phyloP scores from a whole-genome alignment of 2,888 invertebrate species.

The Scaptomyza polygonia region DNA sequence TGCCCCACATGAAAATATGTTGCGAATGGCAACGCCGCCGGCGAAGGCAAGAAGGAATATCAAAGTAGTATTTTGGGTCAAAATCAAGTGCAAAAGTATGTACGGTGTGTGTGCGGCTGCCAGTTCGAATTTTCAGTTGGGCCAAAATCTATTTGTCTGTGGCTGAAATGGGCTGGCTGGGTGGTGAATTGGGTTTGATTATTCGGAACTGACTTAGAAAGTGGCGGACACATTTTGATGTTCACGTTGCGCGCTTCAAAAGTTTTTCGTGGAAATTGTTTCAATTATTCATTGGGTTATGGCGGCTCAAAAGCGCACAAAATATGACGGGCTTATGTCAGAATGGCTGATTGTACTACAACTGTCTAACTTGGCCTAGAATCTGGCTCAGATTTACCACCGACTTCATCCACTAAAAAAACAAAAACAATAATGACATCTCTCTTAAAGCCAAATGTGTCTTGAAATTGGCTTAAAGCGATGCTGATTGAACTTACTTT shows the following conservation, averaged over 20 bases:
- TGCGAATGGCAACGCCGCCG: not conserved
- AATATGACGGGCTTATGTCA: conserved; percentile 15
- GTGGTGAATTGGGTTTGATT: not conserved
- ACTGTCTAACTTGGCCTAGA: not conserved
- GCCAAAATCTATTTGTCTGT: conserved; percentile 21
- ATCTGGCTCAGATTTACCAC: not conserved
- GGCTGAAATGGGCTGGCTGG: not conserved
- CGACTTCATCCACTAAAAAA: no score
- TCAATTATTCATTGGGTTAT: conserved; percentile 61
- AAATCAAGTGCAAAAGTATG: conserved; percentile 21
- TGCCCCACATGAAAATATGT: not conserved
- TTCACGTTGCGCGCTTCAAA: conserved; percentile 39
- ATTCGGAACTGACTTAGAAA: conserved; percentile 10
- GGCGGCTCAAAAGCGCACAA: conserved; percentile 28
- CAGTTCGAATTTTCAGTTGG: conserved; percentile 10
- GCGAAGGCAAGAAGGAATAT: not conserved
- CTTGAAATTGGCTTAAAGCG: no score
- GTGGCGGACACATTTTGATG: conserved; percentile 39
- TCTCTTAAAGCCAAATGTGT: not conserved
- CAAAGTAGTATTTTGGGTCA: conserved; percentile 14
- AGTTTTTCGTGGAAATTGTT: conserved; percentile 39
- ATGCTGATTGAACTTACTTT: not conserved
- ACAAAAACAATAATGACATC: not conserved
- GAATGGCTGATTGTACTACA: conserved; percentile 6
- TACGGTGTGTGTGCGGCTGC: conserved; percentile 25